Percentiles rank a stretch among this genome's conserved stretches.
Evolutionary conservation across 2,113 vertebrate species (phyloP).

Genomic region (Baryphthengus martii): DNA sequence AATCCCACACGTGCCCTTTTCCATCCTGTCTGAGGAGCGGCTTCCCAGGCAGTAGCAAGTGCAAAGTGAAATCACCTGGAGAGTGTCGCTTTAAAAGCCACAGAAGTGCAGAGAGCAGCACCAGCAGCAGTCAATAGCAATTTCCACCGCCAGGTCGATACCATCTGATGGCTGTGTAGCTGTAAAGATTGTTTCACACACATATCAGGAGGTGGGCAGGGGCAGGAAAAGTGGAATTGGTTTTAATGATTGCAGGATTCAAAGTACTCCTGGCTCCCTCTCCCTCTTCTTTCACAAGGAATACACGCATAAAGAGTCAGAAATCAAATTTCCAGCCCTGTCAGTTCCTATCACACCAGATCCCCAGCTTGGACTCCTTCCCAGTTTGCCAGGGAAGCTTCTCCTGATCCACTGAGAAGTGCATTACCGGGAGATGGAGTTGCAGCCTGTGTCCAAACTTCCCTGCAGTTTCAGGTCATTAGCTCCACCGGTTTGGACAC

Average conservation of each 20-base stretch:
- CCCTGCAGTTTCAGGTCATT: background rate
- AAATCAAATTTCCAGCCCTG: slow-evolving; percentile 65
- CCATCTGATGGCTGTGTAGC: slow-evolving; percentile 74
- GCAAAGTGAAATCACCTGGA: slow-evolving; percentile 66
- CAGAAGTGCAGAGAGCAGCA: slow-evolving; percentile 66
- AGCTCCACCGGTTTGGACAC: background rate
- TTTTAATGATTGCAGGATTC: slow-evolving; percentile 76
- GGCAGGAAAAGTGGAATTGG: slow-evolving; percentile 69
- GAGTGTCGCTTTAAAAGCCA: slow-evolving; percentile 76
- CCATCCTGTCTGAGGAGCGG: background rate
- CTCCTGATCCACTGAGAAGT: slow-evolving; percentile 34
- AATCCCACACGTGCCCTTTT: background rate
- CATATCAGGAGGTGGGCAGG: slow-evolving; percentile 65
- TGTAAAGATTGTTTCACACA: slow-evolving; percentile 75
- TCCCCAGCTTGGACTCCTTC: slow-evolving; percentile 44
- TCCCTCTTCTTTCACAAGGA: slow-evolving; percentile 61
- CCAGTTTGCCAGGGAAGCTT: slow-evolving; percentile 51
- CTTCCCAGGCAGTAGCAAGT: slow-evolving; percentile 36
- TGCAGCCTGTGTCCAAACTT: slow-evolving; percentile 17
- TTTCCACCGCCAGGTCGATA: slow-evolving; percentile 81
- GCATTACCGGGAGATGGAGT: background rate
- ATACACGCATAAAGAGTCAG: slow-evolving; percentile 53
- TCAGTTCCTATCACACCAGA: slow-evolving; percentile 53
- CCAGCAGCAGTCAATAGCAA: slow-evolving; percentile 81
- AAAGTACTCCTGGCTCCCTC: slow-evolving; percentile 53